Conservation (phyloP, 2,888 invertebrate genomes). For the Caenorhabditis uteleia region DNA sequence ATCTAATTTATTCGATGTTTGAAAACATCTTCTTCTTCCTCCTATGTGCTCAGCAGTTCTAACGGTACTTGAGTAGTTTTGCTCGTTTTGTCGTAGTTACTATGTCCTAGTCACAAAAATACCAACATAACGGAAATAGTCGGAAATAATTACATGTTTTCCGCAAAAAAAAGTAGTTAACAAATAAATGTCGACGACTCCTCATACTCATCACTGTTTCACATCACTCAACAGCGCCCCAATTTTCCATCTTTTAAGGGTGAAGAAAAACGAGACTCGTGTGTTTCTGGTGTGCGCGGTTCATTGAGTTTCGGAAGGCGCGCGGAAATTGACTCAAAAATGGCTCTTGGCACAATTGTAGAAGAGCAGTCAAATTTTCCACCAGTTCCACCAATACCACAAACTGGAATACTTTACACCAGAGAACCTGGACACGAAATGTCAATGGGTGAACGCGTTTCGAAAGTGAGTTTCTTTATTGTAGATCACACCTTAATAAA, state of each 20-base stretch:
- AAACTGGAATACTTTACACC: constrained; percentile 2
- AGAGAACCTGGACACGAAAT: constrained; percentile 16
- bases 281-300: constrained; percentile 22
- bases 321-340: constrained; percentile 35
- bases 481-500: background rate
- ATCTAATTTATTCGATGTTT: too few relatives aligned
- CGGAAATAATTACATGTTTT: too few relatives aligned
- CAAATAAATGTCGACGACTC: too few relatives aligned
- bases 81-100: too few relatives aligned
- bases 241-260: constrained; percentile 5
- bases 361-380: constrained; percentile 38
- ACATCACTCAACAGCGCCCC: too few relatives aligned
- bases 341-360: constrained; percentile 46
- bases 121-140: too few relatives aligned
- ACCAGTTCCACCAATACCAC: background rate
- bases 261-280: constrained; percentile 32
- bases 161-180: too few relatives aligned
- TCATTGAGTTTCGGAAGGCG: constrained; percentile 29
- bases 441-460: constrained; percentile 27
- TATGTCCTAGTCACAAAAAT: too few relatives aligned
- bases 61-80: too few relatives aligned
- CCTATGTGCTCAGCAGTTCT: too few relatives aligned
- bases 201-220: too few relatives aligned
- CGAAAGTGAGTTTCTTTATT: constrained; percentile 23
- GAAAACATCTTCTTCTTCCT: too few relatives aligned